phyloP scores from a whole-genome alignment of 2,888 invertebrate genomes.

The Phengaris alcon region DNA sequence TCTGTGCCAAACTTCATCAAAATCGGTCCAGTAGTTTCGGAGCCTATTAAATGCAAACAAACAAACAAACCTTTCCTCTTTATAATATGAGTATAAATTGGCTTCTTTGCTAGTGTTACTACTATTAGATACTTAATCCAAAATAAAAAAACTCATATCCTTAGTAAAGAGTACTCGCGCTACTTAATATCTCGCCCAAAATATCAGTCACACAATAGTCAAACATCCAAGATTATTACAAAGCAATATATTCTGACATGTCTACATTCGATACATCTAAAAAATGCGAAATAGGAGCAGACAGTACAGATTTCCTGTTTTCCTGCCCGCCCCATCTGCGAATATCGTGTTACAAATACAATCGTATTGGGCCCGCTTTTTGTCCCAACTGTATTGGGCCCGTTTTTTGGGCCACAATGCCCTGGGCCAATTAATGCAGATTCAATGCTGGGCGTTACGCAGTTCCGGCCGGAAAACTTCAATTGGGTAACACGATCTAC shows the following conservation, averaged over 20 bases:
- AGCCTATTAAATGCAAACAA: too few relatives aligned
- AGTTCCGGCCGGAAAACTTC: slow-evolving; percentile 77
- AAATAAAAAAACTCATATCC: too few relatives aligned
- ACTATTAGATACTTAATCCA: too few relatives aligned
- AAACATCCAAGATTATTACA: not conserved
- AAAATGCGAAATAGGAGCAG: slow-evolving; percentile 34
- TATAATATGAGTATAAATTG: too few relatives aligned
- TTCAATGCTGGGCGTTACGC: slow-evolving; percentile 58
- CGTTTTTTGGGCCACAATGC: slow-evolving; percentile 62
- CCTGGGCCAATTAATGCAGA: slow-evolving; percentile 70
- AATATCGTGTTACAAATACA: slow-evolving; percentile 74
- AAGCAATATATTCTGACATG: not conserved
- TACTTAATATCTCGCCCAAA: not conserved
- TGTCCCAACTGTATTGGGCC: slow-evolving; percentile 38
- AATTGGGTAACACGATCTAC: slow-evolving; percentile 64
- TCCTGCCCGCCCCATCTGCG: slow-evolving; percentile 74
- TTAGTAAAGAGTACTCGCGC: not conserved
- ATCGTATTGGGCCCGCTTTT: slow-evolving; percentile 62
- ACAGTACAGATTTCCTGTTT: slow-evolving; percentile 64
- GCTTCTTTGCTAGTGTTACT: too few relatives aligned
- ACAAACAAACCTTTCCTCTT: too few relatives aligned
- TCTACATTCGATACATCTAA: slow-evolving; percentile 5
- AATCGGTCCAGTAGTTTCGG: too few relatives aligned
- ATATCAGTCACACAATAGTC: not conserved
- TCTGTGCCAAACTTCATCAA: too few relatives aligned